Evolutionary conservation across 2,797 vertebrate genomes (phyloP), one percentile per base, ranked within the genome.

Genomic region (Rousettus madagascariensis): DNA sequence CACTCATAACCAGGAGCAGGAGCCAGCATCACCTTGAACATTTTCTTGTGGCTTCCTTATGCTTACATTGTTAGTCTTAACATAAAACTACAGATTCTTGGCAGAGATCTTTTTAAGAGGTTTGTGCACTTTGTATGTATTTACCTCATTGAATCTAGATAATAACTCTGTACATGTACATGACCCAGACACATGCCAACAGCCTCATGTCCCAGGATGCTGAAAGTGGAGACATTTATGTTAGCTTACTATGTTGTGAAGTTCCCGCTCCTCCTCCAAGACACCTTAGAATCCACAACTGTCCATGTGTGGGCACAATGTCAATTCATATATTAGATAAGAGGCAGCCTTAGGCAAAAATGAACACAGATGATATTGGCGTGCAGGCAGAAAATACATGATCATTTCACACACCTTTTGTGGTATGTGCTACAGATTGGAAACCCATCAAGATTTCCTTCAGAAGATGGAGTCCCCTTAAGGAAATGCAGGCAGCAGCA

Each of bases 71-170:
- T 80, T 63, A 61, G 5, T 33, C 9, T 28, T 55, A 90, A 30
- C 16, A 15, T 53, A 72, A 53, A 49, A 36, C 41, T 24, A 43
- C 2, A 28, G 17, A 16, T 68, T 90, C n/a, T 46, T 53, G 85
- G 75, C 16, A 94, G 87, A 95, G 87, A 55, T 66, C 16, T 53
- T 57, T 92, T 46, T 6, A 86, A 96, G 68, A 36, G 15, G n/a
- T 36, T 46, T 57, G 61, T 68, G 46, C 22, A 6, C 79, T 86
- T 77, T 65, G 8, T 72, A 13, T 30, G 13, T 68, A 33, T 36
- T 55, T 36, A 49, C 24, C 57, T 72, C 77, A 36, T 20, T 79
- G 36, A 63, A 82, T 26, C 6, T 63, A 59, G 49, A 33, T 43
- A 78, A 53, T 36, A 57, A 24, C 12, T 65, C 82, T 74, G 22